Evolutionary conservation across 2,113 vertebrate species (phyloP), one percentile per base, ranked within the genome.

Genomic region (Cyprinus carpio): DNA sequence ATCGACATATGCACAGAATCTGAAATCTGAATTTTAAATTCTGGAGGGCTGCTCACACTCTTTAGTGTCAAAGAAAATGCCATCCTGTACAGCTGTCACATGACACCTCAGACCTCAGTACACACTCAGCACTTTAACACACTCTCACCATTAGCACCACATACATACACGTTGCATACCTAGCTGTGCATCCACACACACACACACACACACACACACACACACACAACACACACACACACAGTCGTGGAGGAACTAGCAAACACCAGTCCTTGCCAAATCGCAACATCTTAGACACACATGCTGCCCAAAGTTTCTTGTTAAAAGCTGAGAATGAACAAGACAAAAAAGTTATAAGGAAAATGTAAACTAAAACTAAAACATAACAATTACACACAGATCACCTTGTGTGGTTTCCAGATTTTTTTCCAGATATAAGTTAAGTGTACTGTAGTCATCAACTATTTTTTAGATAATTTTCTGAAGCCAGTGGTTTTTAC

Each of bases 41-140:
- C 91, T 91, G 88, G 90, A 91, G 89, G 87, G 84, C 88, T 87
- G 84, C 87, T 91, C 90, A 94, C 94, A 95, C 94, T 93, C 94
- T 90, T 23, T 92, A 40, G 92, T 93, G 92, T 90, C 87, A 90
- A 91, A 88, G 89, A 90, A n/a, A 93, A 91, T 86, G 85, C 90
- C 93, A 94, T 95, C 93, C 93, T 92, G 91, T 83, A 90, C 93
- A 94, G 91, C 92, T 94, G 93, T 90, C 90, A 93, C 90, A 89
- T 90, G 92, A 94, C 92, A 92, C 92, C 89, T 92, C 85, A 89
- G 60, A 25, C 80, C 83, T 89, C 89, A 89, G n/a, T 91, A 89
- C 90, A 86, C 87, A 62, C 51, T 4, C 29, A 60, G 23, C 69
- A n/a, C n/a, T n/a, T n/a, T n/a, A 69, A 82, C 78, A 80, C 77